Conservation (phyloP, 2,888 invertebrate species). For the Allolobophora icterica region DNA sequence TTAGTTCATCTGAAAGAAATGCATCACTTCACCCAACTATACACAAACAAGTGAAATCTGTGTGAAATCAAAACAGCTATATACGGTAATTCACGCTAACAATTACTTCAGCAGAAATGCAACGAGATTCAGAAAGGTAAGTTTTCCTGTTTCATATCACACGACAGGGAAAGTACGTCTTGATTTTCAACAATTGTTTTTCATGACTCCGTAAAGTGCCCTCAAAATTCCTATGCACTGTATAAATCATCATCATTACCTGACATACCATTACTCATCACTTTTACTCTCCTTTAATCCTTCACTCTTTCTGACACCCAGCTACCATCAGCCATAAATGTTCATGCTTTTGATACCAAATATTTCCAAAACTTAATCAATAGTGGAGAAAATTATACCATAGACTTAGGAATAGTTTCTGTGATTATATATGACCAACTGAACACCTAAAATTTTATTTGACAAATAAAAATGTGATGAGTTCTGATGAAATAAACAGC, state of each 20-base stretch:
- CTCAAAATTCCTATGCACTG: not conserved
- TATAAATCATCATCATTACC: not conserved
- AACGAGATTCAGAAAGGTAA: not conserved
- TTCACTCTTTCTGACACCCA: not conserved
- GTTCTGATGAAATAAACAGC: not conserved
- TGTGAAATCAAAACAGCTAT: not conserved
- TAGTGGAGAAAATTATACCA: not conserved
- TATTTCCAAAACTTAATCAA: not conserved
- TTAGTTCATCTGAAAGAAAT: not conserved
- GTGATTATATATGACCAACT: not conserved
- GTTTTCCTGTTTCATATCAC: not conserved
- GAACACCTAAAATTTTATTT: not conserved
- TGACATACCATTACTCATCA: too few relatives aligned
- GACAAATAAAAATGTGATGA: not conserved
- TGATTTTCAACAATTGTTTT: not conserved
- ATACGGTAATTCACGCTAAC: not conserved
- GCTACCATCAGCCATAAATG: not conserved
- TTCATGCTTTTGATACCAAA: not conserved
- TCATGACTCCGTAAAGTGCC: not conserved
- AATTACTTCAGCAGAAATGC: slow-evolving; percentile 8
- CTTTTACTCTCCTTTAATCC: not conserved
- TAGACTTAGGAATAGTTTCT: not conserved
- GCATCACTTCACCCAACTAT: not conserved
- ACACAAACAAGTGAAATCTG: not conserved
- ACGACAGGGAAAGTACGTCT: not conserved